A percentile compares a stretch with the other conserved stretches of the same genome.
Evolutionary conservation across 2,888 invertebrate genomes (phyloP).

Genomic region (Epirrhoe alternata): DNA sequence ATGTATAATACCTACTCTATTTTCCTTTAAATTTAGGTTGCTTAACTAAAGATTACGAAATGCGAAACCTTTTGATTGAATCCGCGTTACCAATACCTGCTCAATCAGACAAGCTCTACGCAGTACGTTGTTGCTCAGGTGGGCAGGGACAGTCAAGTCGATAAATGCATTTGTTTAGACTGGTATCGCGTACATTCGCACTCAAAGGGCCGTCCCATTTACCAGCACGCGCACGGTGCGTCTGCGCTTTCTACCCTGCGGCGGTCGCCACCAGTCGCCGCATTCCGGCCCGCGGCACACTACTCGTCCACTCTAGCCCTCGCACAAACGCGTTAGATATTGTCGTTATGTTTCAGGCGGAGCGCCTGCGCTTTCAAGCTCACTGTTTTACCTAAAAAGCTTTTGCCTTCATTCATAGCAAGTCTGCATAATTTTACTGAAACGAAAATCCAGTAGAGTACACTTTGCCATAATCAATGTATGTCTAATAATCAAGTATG

Average conservation of each 20-base stretch:
- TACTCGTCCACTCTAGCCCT: conserved; percentile 8
- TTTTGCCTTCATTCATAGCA: neutral
- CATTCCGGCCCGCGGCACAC: conserved; percentile 59
- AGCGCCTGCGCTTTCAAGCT: neutral
- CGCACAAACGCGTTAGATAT: conserved; percentile 16
- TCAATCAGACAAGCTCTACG: neutral
- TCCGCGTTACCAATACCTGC: neutral
- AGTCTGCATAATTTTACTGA: neutral
- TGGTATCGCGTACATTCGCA: conserved; percentile 28
- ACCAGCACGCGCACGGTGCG: conserved; percentile 27
- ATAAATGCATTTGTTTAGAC: conserved; percentile 13
- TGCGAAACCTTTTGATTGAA: conserved; percentile 1
- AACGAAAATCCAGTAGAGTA: neutral
- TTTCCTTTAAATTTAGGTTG: neutral
- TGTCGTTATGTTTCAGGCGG: conserved; percentile 2
- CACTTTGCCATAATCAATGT: neutral
- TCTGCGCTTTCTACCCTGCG: conserved; percentile 71
- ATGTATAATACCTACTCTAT: neutral
- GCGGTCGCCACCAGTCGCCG: conserved; percentile 53
- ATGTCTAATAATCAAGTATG: too few species aligned
- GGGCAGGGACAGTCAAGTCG: conserved; percentile 4
- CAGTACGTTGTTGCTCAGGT: neutral
- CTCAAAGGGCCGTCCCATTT: conserved; percentile 50
- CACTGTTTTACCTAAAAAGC: neutral
- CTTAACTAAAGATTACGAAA: neutral